Base-by-base conservation (phyloP, 2,797 vertebrate species). In the Phrynocephalus guinanensis region DNA sequence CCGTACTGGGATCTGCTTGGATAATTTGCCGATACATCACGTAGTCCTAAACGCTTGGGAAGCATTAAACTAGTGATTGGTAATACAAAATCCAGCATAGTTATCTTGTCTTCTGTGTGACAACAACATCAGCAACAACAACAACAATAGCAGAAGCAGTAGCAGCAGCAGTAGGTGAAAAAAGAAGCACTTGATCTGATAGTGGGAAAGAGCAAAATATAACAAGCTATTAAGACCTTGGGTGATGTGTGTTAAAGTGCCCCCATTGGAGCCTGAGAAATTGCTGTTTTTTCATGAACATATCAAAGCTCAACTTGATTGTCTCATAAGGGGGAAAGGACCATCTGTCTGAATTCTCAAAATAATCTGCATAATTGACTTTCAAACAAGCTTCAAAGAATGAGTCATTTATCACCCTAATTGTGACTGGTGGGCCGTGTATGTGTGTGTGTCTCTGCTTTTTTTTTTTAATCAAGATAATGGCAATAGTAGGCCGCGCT, bases 291-390 rank as follows among this genome's bases (percentile, higher is more conserved):
- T 86, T 95, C 93, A 92, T 94, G 94, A 94, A 95, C 93, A 92
- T 94, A 95, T 93, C 94, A 95, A 96, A 96, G 94, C 97, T 97
- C 95, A 96, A 94, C 94, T 95, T 96, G 94, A 96, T 96, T 95
- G 92, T 96, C 94, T 97, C 93, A 87, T 95, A 92, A 93, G 91
- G 92, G 94, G 93, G 95, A 94, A 95, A 95, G 94, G 93, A 92
- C 96, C 96, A 97, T 97, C 96, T 97, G 96, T 96, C 95, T 97
- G 93, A 96, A 95, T 96, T 95, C 95, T 95, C 93, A 92, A 96
- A 96, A 97, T 96, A 95, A 97, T 97, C 95, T 97, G 93, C 95
- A 96, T 97, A 97, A 97, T 97, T 97, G 96, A 96, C 96, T 97
- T 96, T 96, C 95, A 96, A 95, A 95, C 92, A 95, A 96, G 93